Evolutionary conservation across 2,113 vertebrate genomes (phyloP), one percentile per base, ranked within the genome.

Genomic region (Tor tambroides): DNA sequence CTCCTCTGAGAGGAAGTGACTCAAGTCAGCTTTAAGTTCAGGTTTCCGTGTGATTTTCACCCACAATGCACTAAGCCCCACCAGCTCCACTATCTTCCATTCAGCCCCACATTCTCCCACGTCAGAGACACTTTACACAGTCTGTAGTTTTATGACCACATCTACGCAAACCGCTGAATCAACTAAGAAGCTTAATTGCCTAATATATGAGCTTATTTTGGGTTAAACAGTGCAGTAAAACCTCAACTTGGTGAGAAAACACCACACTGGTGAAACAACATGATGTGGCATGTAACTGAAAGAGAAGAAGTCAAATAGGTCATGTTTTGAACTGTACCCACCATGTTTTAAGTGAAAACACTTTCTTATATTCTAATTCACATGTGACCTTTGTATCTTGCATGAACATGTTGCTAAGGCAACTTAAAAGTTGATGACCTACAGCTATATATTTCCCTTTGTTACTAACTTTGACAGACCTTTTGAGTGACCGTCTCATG

Each of bases 1-100:
- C 75, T 91, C 93, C 93, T 92, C 91, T 93, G 89, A 85, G 7
- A 93, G 95, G 94, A 95, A 95, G 88, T 94, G 94, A 94, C 92
- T 95, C 94, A 93, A 46, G 84, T 86, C 82, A 89, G 90, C 88
- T 88, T 87, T 38, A 79, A 92, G 91, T 91, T 93, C 90, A 92
- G 87, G 89, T 94, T 95, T 95, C 95, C 93, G 90, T 89, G 86
- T 78, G 83, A 51, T 82, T 78, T 89, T 87, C 86, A 88, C 85
- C 89, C 85, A 90, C 89, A 93, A 90, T 91, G 89, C 92, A 90
- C 69, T 19, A 80, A 91, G 89, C 88, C 67, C 83, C 77, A 61
- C 85, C 6, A 77, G 87, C 61, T 88, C 74, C 41, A 80, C 23
- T 54, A 49, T 89, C 86, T 67, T 89, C 78, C 82, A 86, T 85